Base-by-base conservation (phyloP, 2,113 vertebrate species). In the Eubucco bourcierii region DNA sequence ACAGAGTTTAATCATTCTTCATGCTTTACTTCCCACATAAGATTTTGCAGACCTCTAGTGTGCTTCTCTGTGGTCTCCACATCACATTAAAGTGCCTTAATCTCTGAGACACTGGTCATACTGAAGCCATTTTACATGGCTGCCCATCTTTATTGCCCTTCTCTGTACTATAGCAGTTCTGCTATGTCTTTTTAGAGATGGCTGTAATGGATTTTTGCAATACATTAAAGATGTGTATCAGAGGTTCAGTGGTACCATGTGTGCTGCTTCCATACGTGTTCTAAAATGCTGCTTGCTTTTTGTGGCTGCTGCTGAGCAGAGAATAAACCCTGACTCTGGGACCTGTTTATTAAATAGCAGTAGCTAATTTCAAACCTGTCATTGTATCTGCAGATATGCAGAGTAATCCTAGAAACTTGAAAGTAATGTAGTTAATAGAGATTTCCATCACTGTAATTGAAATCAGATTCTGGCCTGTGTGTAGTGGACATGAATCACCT, bases 371-470 rank as follows among this genome's bases (percentile, higher is more conserved):
- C 31, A 93, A 80, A 80, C 19, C 41, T 2, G 4, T 44, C 20
- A 23, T 9, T 82, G 44, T 61, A 58, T 68, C 59, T 93, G 74
- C 65, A 82, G 44, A 76, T 78, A 90, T 28, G 65, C 80, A 87
- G 44, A 79, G 63, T 68, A 87, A 82, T 95, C 94, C 67, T 65
- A 73, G 81, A 89, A 90, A 92, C 74, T 87, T 90, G 74, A 94
- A 88, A 94, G 82, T 79, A 61, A 61, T 33, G 16, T 65, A 53
- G 63, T 71, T 88, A 58, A 75, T 47, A 63, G 80, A 84, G 56
- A 81, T 90, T 92, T 84, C 67, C 84, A 87, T 72, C 63, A 73
- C 63, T 1, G 2, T 81, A 74, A 88, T 52, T 82, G 59, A 94
- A 84, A 84, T 79, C 88, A 77, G 65, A 76, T 70, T 79, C 84